Evolutionary conservation across 2,888 invertebrate genomes (phyloP), one percentile per base, ranked within the genome.

Genomic region (Marronus borbonicus): DNA sequence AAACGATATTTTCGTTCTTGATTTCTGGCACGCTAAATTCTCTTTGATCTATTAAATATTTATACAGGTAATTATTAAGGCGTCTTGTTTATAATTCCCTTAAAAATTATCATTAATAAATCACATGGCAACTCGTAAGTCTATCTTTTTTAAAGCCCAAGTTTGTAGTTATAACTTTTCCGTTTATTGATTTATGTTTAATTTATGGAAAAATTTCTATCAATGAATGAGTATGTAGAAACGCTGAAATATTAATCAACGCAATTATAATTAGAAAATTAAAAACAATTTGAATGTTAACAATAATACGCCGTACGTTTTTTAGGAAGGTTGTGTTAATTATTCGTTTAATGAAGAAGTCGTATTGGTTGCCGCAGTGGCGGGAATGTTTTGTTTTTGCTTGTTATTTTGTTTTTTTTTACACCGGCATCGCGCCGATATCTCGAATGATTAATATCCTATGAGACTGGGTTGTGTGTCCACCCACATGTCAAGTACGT

Each of bases 401-500:
- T 58, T 58, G 55, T 58, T 39, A 17, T 66, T 76, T 52, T 52
- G 31, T 50, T 76, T 52, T 65, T 24, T 36, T 36, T 65, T 55
- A 74, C 39, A 39, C 39, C 24, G 72, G 39, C 50, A 68, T 55
- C 64, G 49, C 72, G 72, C 72, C 60, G 72, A 62, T 74, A 74
- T 74, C 55, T 60, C 58, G 60, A 74, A 60, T 74, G 72, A 74
- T 74, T 74, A 74, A 74, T 74, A 74, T 74, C 72, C 72, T 74
- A 74, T 74, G 60, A 74, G 72, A 28, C 44, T 39, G 72, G 72
- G 60, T 44, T 76, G 68, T 39, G 76, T 68, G 52, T 76, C 76
- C 62, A 70, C 77, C 77, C 77, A 77, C 70, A 77, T 77, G 72
- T 74, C 72, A 74, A 74, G 58, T 58, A 68, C 68, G 76, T 66